phyloP scores from a whole-genome alignment of 2,888 invertebrate genomes.

The Dermolepida albohirtum region DNA sequence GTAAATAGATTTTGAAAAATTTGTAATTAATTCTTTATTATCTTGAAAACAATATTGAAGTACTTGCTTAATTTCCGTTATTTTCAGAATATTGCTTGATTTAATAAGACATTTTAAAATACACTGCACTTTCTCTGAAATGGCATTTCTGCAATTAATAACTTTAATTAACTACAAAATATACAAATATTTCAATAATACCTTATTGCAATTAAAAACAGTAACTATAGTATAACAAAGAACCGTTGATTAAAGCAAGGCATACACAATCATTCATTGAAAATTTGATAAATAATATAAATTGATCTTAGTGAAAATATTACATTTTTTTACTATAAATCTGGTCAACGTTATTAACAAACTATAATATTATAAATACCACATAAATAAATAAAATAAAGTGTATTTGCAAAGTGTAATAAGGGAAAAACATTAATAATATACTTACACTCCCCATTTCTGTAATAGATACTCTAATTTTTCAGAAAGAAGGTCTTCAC shows the following conservation, averaged over 20 bases:
- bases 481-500: constrained; percentile 65
- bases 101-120: constrained; percentile 65
- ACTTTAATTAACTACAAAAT: constrained; percentile 9
- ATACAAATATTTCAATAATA: background rate
- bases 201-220: too few relatives aligned
- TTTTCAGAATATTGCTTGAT: constrained; percentile 60
- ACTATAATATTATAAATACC: too few relatives aligned
- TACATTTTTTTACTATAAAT: too few relatives aligned
- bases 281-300: too few relatives aligned
- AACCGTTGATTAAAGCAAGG: too few relatives aligned
- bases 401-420: too few relatives aligned
- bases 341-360: too few relatives aligned
- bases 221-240: too few relatives aligned
- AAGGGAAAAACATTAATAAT: too few relatives aligned
- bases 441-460: constrained; percentile 21
- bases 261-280: too few relatives aligned
- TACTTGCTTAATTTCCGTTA: constrained; percentile 63
- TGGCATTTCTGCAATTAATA: constrained; percentile 44
- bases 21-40: constrained; percentile 65
- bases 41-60: constrained; percentile 61
- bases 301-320: too few relatives aligned
- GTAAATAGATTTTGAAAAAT: constrained; percentile 63
- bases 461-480: constrained; percentile 64
- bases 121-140: constrained; percentile 58
- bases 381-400: too few relatives aligned